phyloP scores from a whole-genome alignment of 2,113 vertebrate genomes.

The Catharus fuscescens region DNA sequence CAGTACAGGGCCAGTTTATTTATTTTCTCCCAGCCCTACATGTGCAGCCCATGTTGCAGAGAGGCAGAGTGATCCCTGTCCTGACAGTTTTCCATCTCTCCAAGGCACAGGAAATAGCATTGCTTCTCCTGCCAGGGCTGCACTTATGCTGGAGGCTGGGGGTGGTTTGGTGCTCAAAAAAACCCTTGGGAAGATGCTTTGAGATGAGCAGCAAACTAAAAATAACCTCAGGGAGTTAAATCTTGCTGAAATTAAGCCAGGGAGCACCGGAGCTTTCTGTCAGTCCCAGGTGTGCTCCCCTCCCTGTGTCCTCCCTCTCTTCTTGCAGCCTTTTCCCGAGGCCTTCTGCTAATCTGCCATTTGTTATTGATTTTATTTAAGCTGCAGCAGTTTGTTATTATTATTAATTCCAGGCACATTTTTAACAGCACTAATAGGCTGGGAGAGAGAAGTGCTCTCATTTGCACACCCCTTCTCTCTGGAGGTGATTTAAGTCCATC shows the following conservation, averaged over 20 bases:
- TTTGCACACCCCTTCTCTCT: not conserved
- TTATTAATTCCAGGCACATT: slow-evolving; percentile 14
- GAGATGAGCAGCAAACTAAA: not conserved
- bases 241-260: not conserved
- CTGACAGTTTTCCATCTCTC: not conserved
- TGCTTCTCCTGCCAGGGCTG: not conserved
- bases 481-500: not conserved
- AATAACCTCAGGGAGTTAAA: not conserved
- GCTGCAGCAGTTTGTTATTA: not conserved
- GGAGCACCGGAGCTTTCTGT: not conserved
- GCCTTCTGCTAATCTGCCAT: not conserved
- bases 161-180: not conserved
- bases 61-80: not conserved
- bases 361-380: not conserved
- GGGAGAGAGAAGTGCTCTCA: not conserved
- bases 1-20: not conserved
- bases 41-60: slow-evolving; percentile 33
- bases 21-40: slow-evolving; percentile 4
- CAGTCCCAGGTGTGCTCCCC: not conserved
- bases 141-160: not conserved
- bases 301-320: not conserved
- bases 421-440: not conserved
- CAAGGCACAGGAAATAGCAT: slow-evolving; percentile 9
- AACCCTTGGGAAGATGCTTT: not conserved
- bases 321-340: not conserved